These are phyloP conservation scores for Noturus placidus DNA, from an alignment of 2,113 vertebrate genomes.

Conservation along the genomic window DNA sequence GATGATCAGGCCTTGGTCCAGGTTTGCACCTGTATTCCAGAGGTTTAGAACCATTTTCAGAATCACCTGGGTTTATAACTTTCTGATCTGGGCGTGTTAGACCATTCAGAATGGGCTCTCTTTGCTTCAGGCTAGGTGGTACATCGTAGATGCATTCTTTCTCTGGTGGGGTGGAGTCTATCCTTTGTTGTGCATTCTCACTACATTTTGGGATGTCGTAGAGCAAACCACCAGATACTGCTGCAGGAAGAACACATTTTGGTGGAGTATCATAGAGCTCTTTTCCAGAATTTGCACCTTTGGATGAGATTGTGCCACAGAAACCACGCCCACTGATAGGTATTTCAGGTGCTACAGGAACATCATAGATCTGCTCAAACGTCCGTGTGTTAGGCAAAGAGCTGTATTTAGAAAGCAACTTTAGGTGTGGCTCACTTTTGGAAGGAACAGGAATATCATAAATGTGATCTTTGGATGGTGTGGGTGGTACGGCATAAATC, in stretches of 20 bases:
- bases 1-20: constrained; percentile 71
- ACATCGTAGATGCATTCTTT: constrained; percentile 54
- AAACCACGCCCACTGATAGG: constrained; percentile 1
- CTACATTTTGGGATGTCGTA: constrained; percentile 69
- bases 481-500: constrained; percentile 74
- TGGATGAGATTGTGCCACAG: constrained; percentile 52
- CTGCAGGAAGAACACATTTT: constrained; percentile 5
- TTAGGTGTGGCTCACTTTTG: constrained; percentile 49
- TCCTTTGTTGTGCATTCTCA: neutral
- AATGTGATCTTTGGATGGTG: constrained; percentile 61
- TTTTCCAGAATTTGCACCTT: constrained; percentile 22
- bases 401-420: constrained; percentile 57
- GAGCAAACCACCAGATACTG: constrained; percentile 22
- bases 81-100: constrained; percentile 51
- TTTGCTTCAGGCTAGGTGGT: constrained; percentile 54
- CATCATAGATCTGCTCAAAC: constrained; percentile 84
- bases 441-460: constrained; percentile 66
- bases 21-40: constrained; percentile 62
- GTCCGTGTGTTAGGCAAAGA: constrained; percentile 77
- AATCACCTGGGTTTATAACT: constrained; percentile 2
- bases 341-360: constrained; percentile 72
- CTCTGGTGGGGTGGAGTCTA: constrained; percentile 44
- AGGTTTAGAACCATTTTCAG: constrained; percentile 59
- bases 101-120: constrained; percentile 56
- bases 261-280: constrained; percentile 60